Percentiles rank a stretch among this genome's conserved stretches.
Conservation (phyloP, 1,140 invertebrate genomes). For the Penaeus vannamei region DNA sequence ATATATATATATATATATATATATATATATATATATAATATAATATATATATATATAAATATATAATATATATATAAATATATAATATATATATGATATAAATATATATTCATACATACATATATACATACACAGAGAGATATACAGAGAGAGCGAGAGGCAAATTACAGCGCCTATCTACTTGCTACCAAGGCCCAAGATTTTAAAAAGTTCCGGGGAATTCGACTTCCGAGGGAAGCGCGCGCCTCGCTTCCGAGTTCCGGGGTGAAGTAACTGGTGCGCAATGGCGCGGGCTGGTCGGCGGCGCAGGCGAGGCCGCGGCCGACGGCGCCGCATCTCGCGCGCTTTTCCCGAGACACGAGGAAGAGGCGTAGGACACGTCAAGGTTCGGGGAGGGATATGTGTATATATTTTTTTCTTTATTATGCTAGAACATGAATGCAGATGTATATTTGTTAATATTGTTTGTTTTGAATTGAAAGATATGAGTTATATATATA, state of each 20-base stretch:
- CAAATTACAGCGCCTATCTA: neutral
- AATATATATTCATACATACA: neutral
- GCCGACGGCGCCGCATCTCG: too few relatives aligned
- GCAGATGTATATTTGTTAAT: too few relatives aligned
- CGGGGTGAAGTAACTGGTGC: neutral
- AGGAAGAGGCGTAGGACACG: too few relatives aligned
- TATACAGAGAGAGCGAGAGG: neutral
- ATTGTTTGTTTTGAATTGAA: too few relatives aligned
- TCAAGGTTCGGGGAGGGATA: too few relatives aligned
- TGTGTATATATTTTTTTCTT: too few relatives aligned
- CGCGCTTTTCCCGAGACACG: too few relatives aligned
- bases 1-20: slow-evolving; percentile 45
- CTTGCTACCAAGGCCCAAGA: too few relatives aligned
- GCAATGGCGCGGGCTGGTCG: neutral
- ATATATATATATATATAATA: slow-evolving; percentile 41
- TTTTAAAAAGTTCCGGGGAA: too few relatives aligned
- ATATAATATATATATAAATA: too few relatives aligned
- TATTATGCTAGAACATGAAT: too few relatives aligned
- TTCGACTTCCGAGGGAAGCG: neutral
- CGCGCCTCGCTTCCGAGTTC: neutral
- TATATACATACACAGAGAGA: neutral
- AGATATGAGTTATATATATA: too few relatives aligned
- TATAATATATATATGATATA: neutral
- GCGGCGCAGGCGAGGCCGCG: neutral
- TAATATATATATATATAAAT: neutral